Conservation (phyloP, 2,113 vertebrate genomes). For the Hydrolagus affinis region DNA sequence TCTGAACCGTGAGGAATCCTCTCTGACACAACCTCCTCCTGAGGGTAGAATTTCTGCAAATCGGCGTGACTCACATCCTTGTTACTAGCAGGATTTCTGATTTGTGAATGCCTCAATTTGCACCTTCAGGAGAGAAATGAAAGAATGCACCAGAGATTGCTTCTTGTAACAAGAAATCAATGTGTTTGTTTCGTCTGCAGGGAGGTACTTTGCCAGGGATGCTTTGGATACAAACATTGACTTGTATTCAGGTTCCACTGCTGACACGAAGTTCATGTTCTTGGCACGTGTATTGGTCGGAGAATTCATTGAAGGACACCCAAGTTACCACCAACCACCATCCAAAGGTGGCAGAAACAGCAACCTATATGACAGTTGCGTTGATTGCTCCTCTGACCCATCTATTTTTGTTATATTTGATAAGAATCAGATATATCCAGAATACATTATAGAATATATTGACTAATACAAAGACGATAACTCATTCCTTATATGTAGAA, state of each 20-base stretch:
- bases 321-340: neutral
- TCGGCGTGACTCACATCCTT: too few relatives aligned
- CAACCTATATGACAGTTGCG: slow-evolving; percentile 5
- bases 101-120: too few relatives aligned
- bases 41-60: too few relatives aligned
- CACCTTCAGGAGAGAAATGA: too few relatives aligned
- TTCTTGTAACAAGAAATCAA: neutral
- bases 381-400: neutral
- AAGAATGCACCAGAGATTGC: too few relatives aligned
- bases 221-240: slow-evolving; percentile 69
- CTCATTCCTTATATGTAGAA: neutral
- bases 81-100: too few relatives aligned
- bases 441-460: neutral
- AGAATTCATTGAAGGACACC: neutral
- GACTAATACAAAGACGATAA: neutral
- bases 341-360: neutral
- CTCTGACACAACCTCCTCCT: too few relatives aligned
- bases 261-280: slow-evolving; percentile 2
- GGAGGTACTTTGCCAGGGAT: slow-evolving; percentile 84
- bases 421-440: slow-evolving; percentile 31
- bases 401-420: slow-evolving; percentile 33
- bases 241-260: slow-evolving; percentile 35
- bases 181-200: slow-evolving; percentile 50
- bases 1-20: too few relatives aligned
- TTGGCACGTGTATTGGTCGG: slow-evolving; percentile 30